Conservation (phyloP, 2,888 invertebrate genomes). For the Parnassius mnemosyne region DNA sequence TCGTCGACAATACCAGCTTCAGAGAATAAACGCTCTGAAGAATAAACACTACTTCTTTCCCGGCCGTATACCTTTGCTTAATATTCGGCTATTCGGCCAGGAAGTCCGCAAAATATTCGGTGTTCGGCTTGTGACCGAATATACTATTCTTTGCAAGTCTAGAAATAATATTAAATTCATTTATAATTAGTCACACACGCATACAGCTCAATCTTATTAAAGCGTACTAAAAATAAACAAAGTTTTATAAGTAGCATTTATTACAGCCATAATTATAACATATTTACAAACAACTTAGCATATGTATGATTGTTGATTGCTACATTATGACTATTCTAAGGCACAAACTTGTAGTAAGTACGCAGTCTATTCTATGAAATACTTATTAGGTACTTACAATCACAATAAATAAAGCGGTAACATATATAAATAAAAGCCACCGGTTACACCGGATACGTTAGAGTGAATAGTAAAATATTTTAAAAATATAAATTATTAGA, state of each 20-base stretch:
- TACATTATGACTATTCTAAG: conserved; percentile 28
- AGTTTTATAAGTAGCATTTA: conserved; percentile 25
- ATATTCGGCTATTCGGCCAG: no score
- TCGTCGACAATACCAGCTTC: no score
- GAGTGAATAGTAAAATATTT: background rate
- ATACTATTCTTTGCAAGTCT: no score
- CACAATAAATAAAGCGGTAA: conserved; percentile 61
- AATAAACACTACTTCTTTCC: no score
- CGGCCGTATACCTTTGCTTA: no score
- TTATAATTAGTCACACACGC: no score
- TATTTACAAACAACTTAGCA: conserved; percentile 29
- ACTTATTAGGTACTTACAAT: conserved; percentile 39
- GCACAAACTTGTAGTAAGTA: conserved; percentile 33
- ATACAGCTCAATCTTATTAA: no score
- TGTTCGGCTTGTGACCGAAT: no score
- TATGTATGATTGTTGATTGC: conserved; percentile 3
- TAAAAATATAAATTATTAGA: background rate
- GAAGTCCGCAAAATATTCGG: no score
- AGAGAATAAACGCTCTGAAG: no score
- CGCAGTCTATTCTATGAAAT: conserved; percentile 30
- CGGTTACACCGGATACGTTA: conserved; percentile 25
- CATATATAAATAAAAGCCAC: conserved; percentile 26
- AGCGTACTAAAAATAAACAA: no score
- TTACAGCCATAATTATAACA: conserved; percentile 25
- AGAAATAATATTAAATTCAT: no score